A percentile compares a stretch with the other conserved stretches of the same genome.
Conservation (phyloP, 1,140 invertebrate genomes). For the Plutomurus gul region DNA sequence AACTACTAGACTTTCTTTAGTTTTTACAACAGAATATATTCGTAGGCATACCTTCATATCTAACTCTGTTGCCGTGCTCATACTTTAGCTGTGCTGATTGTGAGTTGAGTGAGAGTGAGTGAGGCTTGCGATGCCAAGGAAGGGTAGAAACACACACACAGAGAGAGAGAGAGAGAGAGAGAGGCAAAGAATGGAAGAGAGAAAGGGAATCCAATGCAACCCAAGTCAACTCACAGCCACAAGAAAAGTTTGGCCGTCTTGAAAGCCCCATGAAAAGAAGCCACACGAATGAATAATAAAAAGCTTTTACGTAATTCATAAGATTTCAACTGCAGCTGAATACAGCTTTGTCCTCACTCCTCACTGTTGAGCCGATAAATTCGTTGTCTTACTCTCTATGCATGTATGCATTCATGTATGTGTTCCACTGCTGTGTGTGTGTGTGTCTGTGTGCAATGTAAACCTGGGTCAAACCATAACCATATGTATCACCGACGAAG, state of each 20-base stretch:
- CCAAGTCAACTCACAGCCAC: background rate
- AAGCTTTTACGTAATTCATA: conserved; percentile 30
- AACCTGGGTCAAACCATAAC: conserved; percentile 18
- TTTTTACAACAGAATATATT: no score
- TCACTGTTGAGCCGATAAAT: conserved; percentile 24
- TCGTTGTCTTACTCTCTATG: conserved; percentile 21
- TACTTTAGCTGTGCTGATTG: no score
- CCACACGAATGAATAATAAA: conserved; percentile 24
- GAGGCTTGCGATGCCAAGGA: background rate
- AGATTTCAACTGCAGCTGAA: conserved; percentile 28
- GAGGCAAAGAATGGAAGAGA: background rate
- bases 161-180: background rate
- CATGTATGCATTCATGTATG: no score
- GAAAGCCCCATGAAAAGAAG: conserved; percentile 15
- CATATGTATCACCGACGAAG: background rate
- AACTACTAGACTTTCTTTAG: no score
- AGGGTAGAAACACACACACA: background rate
- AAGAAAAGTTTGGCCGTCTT: conserved; percentile 22
- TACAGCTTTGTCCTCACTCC: conserved; percentile 12
- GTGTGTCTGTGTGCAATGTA: background rate
- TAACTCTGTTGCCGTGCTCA: no score
- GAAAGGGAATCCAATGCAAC: no score
- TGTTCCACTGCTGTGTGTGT: background rate
- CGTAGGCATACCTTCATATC: no score
- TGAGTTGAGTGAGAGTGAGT: background rate